These are phyloP conservation scores for Eupeodes latifasciatus DNA, from an alignment of 2,888 invertebrate species.

Conservation along the genomic window DNA sequence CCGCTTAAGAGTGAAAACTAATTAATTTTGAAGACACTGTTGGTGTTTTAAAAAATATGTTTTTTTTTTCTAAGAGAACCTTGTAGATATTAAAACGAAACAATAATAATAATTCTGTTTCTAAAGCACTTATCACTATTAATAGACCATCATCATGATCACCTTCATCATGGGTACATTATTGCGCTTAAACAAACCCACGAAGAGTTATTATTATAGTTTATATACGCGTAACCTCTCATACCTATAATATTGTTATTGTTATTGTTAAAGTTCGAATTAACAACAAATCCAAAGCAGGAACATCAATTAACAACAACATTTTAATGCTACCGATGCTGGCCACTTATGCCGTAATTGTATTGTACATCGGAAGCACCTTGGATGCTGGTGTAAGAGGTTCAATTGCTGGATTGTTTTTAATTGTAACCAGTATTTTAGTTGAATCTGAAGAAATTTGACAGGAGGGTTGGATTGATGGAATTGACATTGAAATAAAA, in stretches of 20 bases:
- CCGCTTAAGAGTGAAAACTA: slow-evolving; percentile 33
- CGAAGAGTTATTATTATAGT: slow-evolving; percentile 15
- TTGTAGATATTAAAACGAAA: slow-evolving; percentile 12
- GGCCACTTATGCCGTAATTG: slow-evolving; percentile 36
- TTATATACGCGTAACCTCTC: slow-evolving; percentile 5
- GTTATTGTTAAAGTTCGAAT: slow-evolving; percentile 37
- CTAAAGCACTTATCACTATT: slow-evolving; percentile 54
- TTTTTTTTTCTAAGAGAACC: not conserved
- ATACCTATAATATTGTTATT: not conserved
- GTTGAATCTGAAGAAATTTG: not conserved
- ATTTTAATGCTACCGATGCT: slow-evolving; percentile 28
- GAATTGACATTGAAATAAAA: slow-evolving; percentile 9
- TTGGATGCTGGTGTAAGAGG: slow-evolving; percentile 8
- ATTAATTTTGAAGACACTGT: slow-evolving; percentile 27
- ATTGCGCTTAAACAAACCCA: slow-evolving; percentile 6
- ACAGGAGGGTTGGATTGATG: slow-evolving; percentile 12
- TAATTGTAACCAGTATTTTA: not conserved
- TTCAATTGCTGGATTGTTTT: slow-evolving; percentile 2
- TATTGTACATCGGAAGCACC: slow-evolving; percentile 61
- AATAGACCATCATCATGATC: slow-evolving; percentile 28
- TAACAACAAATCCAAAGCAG: slow-evolving; percentile 45
- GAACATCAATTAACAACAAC: slow-evolving; percentile 32
- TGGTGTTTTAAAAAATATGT: not conserved
- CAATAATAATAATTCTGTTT: slow-evolving; percentile 46
- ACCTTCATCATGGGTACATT: slow-evolving; percentile 27